Evolutionary conservation across 2,797 vertebrate species (phyloP).

Genomic region (Avahi laniger): DNA sequence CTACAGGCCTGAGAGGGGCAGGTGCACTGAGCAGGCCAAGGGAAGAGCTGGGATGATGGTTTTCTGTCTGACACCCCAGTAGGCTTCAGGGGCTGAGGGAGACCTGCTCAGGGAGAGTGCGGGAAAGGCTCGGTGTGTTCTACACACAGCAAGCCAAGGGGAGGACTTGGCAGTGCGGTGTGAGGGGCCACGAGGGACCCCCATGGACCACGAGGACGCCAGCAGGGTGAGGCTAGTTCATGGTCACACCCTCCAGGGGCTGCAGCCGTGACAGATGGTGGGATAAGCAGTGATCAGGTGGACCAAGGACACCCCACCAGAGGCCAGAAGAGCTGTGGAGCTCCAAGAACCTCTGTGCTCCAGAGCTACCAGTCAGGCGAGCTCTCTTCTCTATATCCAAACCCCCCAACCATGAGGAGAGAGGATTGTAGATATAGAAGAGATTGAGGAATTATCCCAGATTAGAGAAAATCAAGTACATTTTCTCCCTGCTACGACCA

Average conservation of each 20-base stretch:
- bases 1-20: neutral
- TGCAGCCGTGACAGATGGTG: neutral
- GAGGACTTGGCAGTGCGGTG: neutral
- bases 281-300: neutral
- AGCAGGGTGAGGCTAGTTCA: neutral
- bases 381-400: neutral
- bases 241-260: neutral
- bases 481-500: neutral
- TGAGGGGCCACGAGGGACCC: neutral
- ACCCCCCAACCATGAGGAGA: neutral
- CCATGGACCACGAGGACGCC: neutral
- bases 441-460: neutral
- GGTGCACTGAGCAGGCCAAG: neutral
- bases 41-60: neutral
- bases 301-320: neutral
- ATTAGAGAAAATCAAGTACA: neutral
- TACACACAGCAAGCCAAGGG: neutral
- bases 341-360: neutral
- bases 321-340: neutral
- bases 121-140: neutral
- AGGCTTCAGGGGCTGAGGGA: neutral
- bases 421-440: neutral
- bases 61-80: neutral
- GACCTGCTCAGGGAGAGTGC: neutral
- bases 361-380: neutral